These are phyloP conservation scores for Tetranychus piercei DNA, from an alignment of 2,888 invertebrate species.

Conservation along the genomic window DNA sequence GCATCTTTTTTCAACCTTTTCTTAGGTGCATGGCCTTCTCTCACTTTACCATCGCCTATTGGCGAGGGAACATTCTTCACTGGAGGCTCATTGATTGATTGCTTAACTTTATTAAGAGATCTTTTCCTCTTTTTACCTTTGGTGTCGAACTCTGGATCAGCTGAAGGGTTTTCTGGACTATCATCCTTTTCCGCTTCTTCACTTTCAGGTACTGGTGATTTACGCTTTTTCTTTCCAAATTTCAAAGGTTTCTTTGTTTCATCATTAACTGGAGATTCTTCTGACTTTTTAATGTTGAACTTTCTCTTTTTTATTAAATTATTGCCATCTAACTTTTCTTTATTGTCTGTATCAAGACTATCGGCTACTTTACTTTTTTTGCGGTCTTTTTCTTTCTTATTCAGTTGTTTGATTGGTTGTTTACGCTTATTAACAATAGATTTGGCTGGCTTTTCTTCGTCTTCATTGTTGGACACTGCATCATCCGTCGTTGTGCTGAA, in stretches of 20 bases:
- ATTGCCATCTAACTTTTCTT: constrained; percentile 7
- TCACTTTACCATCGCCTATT: neutral
- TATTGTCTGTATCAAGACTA: neutral
- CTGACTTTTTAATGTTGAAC: neutral
- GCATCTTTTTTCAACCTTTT: constrained; percentile 9
- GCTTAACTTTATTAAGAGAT: constrained; percentile 4
- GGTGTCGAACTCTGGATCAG: neutral
- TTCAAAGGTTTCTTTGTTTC: neutral
- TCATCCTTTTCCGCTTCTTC: neutral
- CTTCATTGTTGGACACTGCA: constrained; percentile 1
- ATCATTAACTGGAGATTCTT: neutral
- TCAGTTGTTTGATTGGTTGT: neutral
- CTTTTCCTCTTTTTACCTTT: constrained; percentile 9
- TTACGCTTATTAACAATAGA: neutral
- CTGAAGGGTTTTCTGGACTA: neutral
- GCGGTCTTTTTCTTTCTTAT: neutral
- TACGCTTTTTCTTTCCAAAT: neutral
- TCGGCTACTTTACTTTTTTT: neutral
- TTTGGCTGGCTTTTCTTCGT: neutral
- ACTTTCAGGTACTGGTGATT: neutral
- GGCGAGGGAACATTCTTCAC: neutral
- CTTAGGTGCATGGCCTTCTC: constrained; percentile 7
- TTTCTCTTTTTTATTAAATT: neutral
- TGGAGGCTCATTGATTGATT: neutral
- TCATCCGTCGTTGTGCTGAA: neutral